Evolutionary conservation across 2,113 vertebrate species (phyloP), one percentile per base, ranked within the genome.

Genomic region (Phasianus colchicus): DNA sequence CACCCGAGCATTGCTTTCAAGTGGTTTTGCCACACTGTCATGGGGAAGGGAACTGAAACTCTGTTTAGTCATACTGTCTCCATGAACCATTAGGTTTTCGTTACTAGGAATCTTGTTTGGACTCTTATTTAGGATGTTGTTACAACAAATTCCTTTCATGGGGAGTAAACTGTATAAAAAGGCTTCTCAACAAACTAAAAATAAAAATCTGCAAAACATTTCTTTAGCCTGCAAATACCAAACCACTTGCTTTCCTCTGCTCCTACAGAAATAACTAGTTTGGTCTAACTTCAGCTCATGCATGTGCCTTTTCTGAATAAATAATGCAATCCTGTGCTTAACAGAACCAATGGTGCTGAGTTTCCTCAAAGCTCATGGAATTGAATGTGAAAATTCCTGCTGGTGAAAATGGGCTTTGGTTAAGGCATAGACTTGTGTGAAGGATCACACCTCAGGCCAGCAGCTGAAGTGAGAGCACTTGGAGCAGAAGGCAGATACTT

Each of bases 41-140:
- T n/a, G 83, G 45, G 3, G 52, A 95, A 94, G 40, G 72, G 90
- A 96, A 89, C 43, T 61, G 79, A 95, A 92, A 89, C 32, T 74
- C 70, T 78, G 3, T 60, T 64, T 77, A 83, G 52, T 69, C 82
- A 25, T 32, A 29, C 6, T 57, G 17, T 61, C 60, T 92, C 67
- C 63, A 11, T 34, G 15, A 86, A 76, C 25, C 60, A 90, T 42
- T 72, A 22, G 27, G 72, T 70, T 81, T 69, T 43, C 20, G 55
- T 88, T 82, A 81, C 69, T 92, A 67, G 24, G 29, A 70, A 65
- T 47, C 36, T 85, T 94, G 17, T 47, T 84, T 72, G 71, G n/a
- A 58, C 48, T 61, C 76, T 90, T 83, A 58, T 54, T 69, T 73
- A 80, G 30, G 73, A 83, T 80, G 48, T 42, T 50, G 24, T 75